Evolutionary conservation across 2,797 vertebrate species (phyloP), one percentile per base, ranked within the genome.

Genomic region (Chiloscyllium punctatum): DNA sequence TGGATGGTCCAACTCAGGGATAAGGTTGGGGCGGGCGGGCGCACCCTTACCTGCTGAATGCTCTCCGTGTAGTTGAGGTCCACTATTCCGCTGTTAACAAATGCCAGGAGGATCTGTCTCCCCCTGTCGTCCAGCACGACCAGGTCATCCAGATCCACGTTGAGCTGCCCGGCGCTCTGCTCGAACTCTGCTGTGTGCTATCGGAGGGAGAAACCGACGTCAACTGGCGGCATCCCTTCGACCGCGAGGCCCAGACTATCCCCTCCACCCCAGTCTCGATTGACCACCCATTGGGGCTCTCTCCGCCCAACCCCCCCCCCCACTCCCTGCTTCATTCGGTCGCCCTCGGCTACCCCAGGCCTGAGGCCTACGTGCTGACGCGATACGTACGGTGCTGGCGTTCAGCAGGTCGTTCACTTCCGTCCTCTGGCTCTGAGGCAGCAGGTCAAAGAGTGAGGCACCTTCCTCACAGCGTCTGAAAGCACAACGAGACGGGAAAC

Each of bases 391-490:
- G 97, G 97, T 96, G 71, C 96, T 96, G 51, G 97, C 66, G 90
- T 96, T 96, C 33, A 98, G 97, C 1, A 97, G 96, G 42, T 96
- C 96, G 0, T 98, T 97, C 66, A 98, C 96, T 74, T 97, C 66
- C 0, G 97, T 97, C 42, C 97, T 96, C 4, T 96, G 96, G 25
- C 97, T 96, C 4, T 98, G 96, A 68, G 97, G 96, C 95, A 98
- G 96, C 77, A 98, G 96, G 3, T 96, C 96, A 97, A 98, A 98
- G 95, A 98, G 97, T 0, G 97, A 97, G 0, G 97, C 97, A 0
- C 97, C 97, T 0, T 96, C 91, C 96, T 96, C 97, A 96, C 98
- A 98, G 57, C 97, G 97, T 94, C 98, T 98, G 96, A 7, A 94
- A 96, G 96, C 53, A 8, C 53, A 57, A 57, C 4, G 53, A 4